A percentile compares a stretch with the other conserved stretches of the same genome.
Evolutionary conservation across 1,140 invertebrate species (phyloP).

Genomic region (Cydia amplana): DNA sequence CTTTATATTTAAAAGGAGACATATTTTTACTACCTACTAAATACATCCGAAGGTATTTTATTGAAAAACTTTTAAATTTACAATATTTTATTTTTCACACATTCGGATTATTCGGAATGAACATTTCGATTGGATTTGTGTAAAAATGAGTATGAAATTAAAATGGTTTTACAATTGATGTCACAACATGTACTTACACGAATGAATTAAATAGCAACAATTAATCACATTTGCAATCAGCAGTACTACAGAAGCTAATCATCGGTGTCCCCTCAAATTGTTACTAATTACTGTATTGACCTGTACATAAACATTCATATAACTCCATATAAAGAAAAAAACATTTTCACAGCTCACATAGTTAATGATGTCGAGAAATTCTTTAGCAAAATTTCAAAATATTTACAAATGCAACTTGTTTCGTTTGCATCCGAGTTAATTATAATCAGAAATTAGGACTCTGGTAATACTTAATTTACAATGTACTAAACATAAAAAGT

Average conservation of each 20-base stretch:
- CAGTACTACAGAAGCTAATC: background rate
- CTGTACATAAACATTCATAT: slow-evolving; percentile 7
- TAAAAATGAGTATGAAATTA: slow-evolving; percentile 24
- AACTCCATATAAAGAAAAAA: slow-evolving; percentile 2
- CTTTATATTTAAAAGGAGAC: too few species aligned
- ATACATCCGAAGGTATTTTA: too few species aligned
- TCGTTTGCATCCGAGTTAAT: background rate
- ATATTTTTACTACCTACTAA: too few species aligned
- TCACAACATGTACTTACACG: slow-evolving; percentile 21
- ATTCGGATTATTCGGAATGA: slow-evolving; percentile 24
- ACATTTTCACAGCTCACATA: slow-evolving; percentile 24
- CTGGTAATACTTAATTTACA: slow-evolving; percentile 41
- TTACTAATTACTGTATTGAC: background rate
- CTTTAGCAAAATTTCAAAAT: slow-evolving; percentile 24
- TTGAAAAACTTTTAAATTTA: slow-evolving; percentile 16
- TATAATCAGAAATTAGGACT: slow-evolving; percentile 11
- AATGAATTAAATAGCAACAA: slow-evolving; percentile 17
- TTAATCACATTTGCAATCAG: background rate
- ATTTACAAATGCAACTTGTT: slow-evolving; percentile 7
- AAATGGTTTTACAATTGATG: slow-evolving; percentile 21
- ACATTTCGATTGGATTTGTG: slow-evolving; percentile 17
- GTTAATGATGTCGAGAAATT: slow-evolving; percentile 24
- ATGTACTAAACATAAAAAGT: slow-evolving; percentile 41
- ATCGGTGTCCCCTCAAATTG: background rate
- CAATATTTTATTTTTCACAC: slow-evolving; percentile 23